Conservation (phyloP, 2,888 invertebrate species). For the Selenia dentaria region DNA sequence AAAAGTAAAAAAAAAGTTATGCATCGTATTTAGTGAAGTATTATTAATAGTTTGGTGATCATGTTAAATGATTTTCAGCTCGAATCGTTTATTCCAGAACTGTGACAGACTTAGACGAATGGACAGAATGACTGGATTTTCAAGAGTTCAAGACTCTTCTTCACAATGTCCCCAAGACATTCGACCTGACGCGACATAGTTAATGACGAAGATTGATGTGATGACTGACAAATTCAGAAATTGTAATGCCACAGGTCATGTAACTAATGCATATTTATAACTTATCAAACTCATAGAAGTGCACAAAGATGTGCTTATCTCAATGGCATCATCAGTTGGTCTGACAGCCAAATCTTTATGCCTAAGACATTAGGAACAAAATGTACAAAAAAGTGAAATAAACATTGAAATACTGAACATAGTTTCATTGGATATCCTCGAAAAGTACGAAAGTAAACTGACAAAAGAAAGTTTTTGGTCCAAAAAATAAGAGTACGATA, state of each 20-base stretch:
- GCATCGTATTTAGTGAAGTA: neutral
- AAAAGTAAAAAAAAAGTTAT: no score
- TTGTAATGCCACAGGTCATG: no score
- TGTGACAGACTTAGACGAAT: slow-evolving; percentile 11
- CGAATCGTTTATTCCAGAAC: slow-evolving; percentile 30
- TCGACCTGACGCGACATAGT: no score
- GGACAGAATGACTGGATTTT: slow-evolving; percentile 5
- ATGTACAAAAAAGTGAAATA: slow-evolving; percentile 39
- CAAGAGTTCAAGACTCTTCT: no score
- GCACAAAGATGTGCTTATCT: no score
- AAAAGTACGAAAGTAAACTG: slow-evolving; percentile 41
- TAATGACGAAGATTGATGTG: no score
- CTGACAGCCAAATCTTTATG: no score
- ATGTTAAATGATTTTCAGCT: slow-evolving; percentile 21
- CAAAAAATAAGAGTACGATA: slow-evolving; percentile 68
- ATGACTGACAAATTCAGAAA: no score
- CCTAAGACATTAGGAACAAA: neutral
- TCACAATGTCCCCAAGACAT: no score
- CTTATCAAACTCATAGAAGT: no score
- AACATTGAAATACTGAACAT: slow-evolving; percentile 32
- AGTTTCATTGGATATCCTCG: slow-evolving; percentile 42
- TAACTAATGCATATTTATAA: no score
- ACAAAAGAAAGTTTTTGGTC: slow-evolving; percentile 49
- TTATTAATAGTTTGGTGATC: slow-evolving; percentile 1
- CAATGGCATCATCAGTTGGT: no score